These are phyloP conservation scores for Reticulitermes lucifugus DNA, from an alignment of 2,888 invertebrate species.

Conservation along the genomic window DNA sequence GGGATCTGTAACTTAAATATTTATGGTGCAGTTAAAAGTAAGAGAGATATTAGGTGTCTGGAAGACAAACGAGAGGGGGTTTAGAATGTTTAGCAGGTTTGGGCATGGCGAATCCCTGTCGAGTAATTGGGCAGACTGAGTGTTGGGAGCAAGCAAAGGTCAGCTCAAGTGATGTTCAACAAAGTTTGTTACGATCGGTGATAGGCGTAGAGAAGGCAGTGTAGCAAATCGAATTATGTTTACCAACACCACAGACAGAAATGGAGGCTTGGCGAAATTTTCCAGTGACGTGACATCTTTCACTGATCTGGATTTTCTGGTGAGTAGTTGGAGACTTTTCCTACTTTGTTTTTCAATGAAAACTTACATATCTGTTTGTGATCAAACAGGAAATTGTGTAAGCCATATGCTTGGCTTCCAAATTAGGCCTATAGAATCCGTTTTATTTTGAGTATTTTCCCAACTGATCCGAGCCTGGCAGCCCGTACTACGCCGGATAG, in stretches of 20 bases:
- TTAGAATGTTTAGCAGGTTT: neutral
- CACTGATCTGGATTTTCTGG: neutral
- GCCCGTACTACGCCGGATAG: too few relatives aligned
- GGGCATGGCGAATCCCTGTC: neutral
- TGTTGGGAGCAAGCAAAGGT: neutral
- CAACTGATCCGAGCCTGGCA: too few relatives aligned
- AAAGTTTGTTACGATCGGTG: slow-evolving; percentile 3
- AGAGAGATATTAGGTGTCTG: neutral
- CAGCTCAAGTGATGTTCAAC: neutral
- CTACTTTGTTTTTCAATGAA: neutral
- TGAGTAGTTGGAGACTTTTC: neutral
- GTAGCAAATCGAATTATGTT: slow-evolving; percentile 7
- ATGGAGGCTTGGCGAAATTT: neutral
- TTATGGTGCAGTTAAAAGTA: neutral
- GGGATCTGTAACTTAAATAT: neutral
- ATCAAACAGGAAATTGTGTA: too few relatives aligned
- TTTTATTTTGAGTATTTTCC: too few relatives aligned
- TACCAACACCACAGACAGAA: neutral
- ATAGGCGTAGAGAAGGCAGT: neutral
- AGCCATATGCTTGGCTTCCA: too few relatives aligned
- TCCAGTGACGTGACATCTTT: neutral
- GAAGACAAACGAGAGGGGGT: neutral
- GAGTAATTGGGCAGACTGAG: neutral
- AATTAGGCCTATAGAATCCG: too few relatives aligned
- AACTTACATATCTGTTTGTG: neutral